Evolutionary conservation across 2,113 vertebrate species (phyloP).

Genomic region (Oryzias melastigma): DNA sequence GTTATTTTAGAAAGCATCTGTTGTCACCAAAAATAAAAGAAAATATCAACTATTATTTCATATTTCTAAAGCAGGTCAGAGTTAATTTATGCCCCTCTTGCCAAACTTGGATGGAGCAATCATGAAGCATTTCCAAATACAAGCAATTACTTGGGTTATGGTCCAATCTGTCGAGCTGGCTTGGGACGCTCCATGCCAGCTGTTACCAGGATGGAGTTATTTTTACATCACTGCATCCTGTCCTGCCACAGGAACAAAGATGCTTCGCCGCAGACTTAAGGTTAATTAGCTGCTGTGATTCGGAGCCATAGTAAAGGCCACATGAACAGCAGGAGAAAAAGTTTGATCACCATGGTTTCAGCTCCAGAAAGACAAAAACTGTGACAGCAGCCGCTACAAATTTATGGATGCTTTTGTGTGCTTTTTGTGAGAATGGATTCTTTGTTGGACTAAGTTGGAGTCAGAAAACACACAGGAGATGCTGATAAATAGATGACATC

Average conservation of each 20-base stretch:
- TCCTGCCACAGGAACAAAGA: constrained; percentile 39
- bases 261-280: constrained; percentile 19
- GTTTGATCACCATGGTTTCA: constrained; percentile 63
- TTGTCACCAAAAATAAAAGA: background rate
- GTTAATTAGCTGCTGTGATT: constrained; percentile 30
- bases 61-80: constrained; percentile 32
- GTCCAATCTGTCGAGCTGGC: constrained; percentile 39
- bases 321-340: background rate
- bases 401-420: constrained; percentile 13
- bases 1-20: constrained; percentile 27
- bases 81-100: constrained; percentile 56
- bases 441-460: constrained; percentile 17
- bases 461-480: background rate
- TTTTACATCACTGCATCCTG: constrained; percentile 63
- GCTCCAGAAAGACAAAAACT: constrained; percentile 57
- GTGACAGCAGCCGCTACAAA: constrained; percentile 12
- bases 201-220: constrained; percentile 66
- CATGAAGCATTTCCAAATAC: constrained; percentile 53
- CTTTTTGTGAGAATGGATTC: constrained; percentile 3
- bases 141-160: constrained; percentile 57
- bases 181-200: constrained; percentile 54
- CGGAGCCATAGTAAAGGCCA: constrained; percentile 12
- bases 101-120: constrained; percentile 52
- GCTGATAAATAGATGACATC: no score
- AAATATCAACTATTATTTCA: constrained; percentile 28